Base-by-base conservation (phyloP, 2,888 invertebrate species). In the Drosophila longiperda region DNA sequence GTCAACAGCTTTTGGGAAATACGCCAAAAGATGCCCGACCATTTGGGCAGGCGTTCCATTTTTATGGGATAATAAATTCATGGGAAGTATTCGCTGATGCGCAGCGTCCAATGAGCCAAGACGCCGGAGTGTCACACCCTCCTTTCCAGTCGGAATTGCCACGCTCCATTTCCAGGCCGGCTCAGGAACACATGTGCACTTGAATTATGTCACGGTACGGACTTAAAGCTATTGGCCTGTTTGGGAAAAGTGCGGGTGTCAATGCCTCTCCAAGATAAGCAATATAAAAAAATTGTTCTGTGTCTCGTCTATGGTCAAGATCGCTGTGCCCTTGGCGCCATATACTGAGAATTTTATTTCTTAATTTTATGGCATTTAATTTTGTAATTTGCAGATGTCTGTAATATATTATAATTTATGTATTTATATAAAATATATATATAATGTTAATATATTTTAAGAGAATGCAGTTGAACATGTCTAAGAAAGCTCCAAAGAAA, bases 11-110 rank as follows among this genome's bases (percentile, higher is more conserved):
- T 53, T 73, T 57, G 62, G 71, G 71, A 80, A 69, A 81, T 65
- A 67, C 65, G 77, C 77, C 66, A 78, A 73, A 68, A 78, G 42
- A 45, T 58, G 53, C 6, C 33, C 58, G 68, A 48, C 65, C 73
- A 50, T 50, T 42, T 60, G 61, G 17, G 49, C 68, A 69, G 83
- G 72, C 86, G 77, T 80, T 78, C 57, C 78, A 65, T 36, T 66
- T 85, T 83, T 76, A 88, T 88, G 62, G 72, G 66, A 38, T 71
- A 81, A 88, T 86, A 88, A 85, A 85, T 83, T 86, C 74, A 66
- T 73, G 67, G 67, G 73, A 88, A 68, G 57, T 66, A 65, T 59
- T 58, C 71, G 75, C 45, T 59, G 71, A 78, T 62, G 79, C 77
- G 64, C 70, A 70, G 45, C 66, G 48, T 66, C 65, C 48, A 83